Evolutionary conservation across 2,797 vertebrate genomes (phyloP).

Genomic region (Syngnathus rostellatus): DNA sequence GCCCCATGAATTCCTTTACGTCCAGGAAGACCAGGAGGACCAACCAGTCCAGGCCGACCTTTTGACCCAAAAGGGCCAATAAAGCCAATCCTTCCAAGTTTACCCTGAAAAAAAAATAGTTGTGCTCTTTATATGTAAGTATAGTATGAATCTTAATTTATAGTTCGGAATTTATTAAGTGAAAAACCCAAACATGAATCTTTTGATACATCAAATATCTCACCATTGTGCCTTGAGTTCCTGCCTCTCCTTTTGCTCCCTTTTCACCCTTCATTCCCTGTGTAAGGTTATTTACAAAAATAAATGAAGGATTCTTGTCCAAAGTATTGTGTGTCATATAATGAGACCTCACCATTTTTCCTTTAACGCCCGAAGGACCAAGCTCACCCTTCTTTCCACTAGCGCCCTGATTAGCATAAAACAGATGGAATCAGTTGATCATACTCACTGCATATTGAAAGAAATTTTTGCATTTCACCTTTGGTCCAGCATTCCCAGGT

Average conservation of each 20-base stretch:
- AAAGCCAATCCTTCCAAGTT: slow-evolving; percentile 37
- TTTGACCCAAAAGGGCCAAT: slow-evolving; percentile 51
- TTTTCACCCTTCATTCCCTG: slow-evolving; percentile 53
- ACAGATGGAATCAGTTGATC: neutral
- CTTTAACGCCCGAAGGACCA: slow-evolving; percentile 54
- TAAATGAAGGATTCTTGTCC: neutral
- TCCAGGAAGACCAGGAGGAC: slow-evolving; percentile 55
- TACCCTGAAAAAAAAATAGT: slow-evolving; percentile 39
- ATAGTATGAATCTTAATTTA: neutral
- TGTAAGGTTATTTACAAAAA: slow-evolving; percentile 8
- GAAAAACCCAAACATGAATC: no score
- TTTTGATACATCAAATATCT: slow-evolving; percentile 3
- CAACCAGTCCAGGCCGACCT: slow-evolving; percentile 55
- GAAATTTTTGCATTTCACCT: slow-evolving; percentile 41
- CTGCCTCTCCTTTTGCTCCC: slow-evolving; percentile 57
- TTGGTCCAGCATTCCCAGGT: slow-evolving; percentile 54
- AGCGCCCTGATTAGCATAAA: slow-evolving; percentile 52
- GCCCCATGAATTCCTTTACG: slow-evolving; percentile 50
- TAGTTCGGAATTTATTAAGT: neutral
- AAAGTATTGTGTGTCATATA: neutral
- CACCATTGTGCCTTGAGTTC: slow-evolving; percentile 53
- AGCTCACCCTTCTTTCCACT: slow-evolving; percentile 45
- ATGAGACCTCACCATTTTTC: slow-evolving; percentile 49
- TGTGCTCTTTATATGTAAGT: neutral
- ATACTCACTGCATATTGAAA: neutral